Evolutionary conservation across 2,888 invertebrate genomes (phyloP), one percentile per base, ranked within the genome.

Genomic region (Marasmarcha lunaedactyla): DNA sequence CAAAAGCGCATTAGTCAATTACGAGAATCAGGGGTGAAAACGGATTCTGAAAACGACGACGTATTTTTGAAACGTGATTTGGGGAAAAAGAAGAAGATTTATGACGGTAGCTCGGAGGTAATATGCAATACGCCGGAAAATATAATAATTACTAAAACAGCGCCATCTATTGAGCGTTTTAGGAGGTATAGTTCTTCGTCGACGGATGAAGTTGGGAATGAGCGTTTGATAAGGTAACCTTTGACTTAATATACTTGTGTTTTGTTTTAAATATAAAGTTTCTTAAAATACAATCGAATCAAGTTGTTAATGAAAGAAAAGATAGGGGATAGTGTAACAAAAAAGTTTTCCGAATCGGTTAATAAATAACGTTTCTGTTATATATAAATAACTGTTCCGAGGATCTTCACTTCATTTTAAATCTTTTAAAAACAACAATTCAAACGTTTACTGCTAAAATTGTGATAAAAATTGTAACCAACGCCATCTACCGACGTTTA

Each of bases 1-100:
- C 60, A 64, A 4, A 74, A 68, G 35, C 40, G 70, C 0, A 58
- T 70, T 0, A 58, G 62, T 2, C 59, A 68, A 3, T 41, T 73
- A 1, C 45, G 74, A 0, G 66, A 64, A 0, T 68, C 70, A 0
- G 73, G 74, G 0, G 61, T 57, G 0, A 79, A 73, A 27, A 73
- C 76, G 0, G 79, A 79, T 36, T 71, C 76, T 0, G 79, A 79
- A 25, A 71, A 71, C 2, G 78, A 78, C 12, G 68, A 71, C 1
- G 51, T 54, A 0, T 57, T 62, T 4, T 0, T 54, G 0, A 59
- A 57, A 26, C 11, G 3, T 3, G 33, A 33, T 6, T 33, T 9
- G 7, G 4, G 4, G 33, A 34, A 34, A 47, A 50, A 0, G 48
- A 10, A 3, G 38, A 36, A 13, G 39, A 14, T 4, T n/a, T 15